Percentiles rank a stretch among this genome's conserved stretches.
phyloP scores from a whole-genome alignment of 2,888 invertebrate species.

The Anthrax anthrax region DNA sequence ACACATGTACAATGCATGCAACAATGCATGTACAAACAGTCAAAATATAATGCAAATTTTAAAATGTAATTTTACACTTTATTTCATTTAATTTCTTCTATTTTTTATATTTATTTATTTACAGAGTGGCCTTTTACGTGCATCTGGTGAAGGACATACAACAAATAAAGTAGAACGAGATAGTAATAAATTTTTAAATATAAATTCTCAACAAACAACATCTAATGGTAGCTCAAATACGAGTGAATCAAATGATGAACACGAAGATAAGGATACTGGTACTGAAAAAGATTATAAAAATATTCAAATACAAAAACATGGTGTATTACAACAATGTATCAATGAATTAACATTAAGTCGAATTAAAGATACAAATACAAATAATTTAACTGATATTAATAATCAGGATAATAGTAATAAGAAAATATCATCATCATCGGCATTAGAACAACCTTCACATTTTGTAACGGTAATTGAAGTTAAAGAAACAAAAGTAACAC shows the following conservation, averaged over 20 bases:
- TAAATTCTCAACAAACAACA: conserved; percentile 5
- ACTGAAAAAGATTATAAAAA: conserved; percentile 27
- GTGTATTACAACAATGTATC: conserved; percentile 45
- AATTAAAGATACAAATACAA: conserved; percentile 33
- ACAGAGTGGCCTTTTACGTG: conserved; percentile 9
- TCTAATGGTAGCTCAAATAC: conserved; percentile 3
- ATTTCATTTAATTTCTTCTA: neutral
- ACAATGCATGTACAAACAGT: no score
- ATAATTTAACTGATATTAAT: conserved; percentile 14
- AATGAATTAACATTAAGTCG: conserved; percentile 51
- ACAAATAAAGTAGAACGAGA: conserved; percentile 9
- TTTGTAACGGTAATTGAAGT: conserved; percentile 84
- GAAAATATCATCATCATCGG: conserved; percentile 3
- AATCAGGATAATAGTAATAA: conserved; percentile 7
- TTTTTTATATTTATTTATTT: neutral
- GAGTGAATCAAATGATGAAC: conserved; percentile 19
- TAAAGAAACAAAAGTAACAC: conserved; percentile 51
- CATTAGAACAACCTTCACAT: conserved; percentile 31
- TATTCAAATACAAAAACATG: conserved; percentile 25
- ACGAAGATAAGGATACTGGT: conserved; percentile 29
- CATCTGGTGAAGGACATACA: conserved; percentile 5
- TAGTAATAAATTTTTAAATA: conserved; percentile 13
- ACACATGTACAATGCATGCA: no score
- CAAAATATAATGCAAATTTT: no score
- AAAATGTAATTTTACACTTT: neutral